Percentiles rank a stretch among this genome's conserved stretches.
phyloP scores from a whole-genome alignment of 2,113 vertebrate species.

The Miniopterus natalensis region DNA sequence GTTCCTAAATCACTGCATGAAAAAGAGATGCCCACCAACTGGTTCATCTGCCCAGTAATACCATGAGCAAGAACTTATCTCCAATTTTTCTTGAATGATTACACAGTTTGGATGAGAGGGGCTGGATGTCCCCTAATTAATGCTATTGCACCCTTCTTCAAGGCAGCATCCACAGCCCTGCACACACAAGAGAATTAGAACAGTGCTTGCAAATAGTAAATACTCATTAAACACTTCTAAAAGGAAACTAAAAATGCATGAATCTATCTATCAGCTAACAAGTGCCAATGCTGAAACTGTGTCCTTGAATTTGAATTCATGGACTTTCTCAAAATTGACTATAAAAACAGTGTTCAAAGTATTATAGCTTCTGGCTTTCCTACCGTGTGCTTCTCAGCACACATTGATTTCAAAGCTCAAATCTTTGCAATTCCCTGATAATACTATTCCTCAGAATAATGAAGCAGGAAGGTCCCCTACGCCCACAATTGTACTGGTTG shows the following conservation, averaged over 20 bases:
- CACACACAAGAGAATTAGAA: not conserved
- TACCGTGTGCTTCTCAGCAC: conserved; percentile 77
- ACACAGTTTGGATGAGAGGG: conserved; percentile 10
- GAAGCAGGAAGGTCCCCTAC: conserved; percentile 73
- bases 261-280: conserved; percentile 39
- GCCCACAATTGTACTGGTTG: conserved; percentile 70
- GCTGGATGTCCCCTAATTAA: not conserved
- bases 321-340: conserved; percentile 78
- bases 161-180: not conserved
- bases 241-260: not conserved
- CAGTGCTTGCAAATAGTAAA: conserved; percentile 13
- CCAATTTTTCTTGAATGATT: conserved; percentile 29
- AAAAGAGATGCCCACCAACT: not conserved
- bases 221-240: not conserved
- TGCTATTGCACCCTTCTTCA: not conserved
- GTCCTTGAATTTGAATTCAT: conserved; percentile 76
- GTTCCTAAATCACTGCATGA: not conserved
- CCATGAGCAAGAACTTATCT: conserved; percentile 12
- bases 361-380: conserved; percentile 77
- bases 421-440: conserved; percentile 80
- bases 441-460: conserved; percentile 82
- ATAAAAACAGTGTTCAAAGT: conserved; percentile 80
- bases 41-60: not conserved
- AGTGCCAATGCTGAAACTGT: conserved; percentile 34
- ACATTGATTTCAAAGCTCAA: conserved; percentile 81